Conservation (phyloP, 2,888 invertebrate genomes). For the Drosophila birchii region DNA sequence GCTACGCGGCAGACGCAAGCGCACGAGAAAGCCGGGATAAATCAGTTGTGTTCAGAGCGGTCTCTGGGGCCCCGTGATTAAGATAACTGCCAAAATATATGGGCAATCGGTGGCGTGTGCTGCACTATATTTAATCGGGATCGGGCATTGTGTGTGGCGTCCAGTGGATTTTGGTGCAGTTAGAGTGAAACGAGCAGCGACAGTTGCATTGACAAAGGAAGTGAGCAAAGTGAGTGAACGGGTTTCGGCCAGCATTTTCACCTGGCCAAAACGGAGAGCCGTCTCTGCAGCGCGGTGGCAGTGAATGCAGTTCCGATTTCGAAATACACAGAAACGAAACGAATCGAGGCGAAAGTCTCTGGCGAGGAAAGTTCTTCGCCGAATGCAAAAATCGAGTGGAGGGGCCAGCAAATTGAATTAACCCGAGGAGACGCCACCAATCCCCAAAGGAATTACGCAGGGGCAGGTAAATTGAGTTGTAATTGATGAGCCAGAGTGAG, state of each 20-base stretch:
- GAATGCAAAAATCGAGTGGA: slow-evolving; percentile 30
- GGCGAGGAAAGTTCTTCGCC: slow-evolving; percentile 43
- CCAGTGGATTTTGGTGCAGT: slow-evolving; percentile 24
- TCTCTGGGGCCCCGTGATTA: slow-evolving; percentile 40
- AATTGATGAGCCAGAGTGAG: slow-evolving; percentile 30
- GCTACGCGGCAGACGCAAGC: slow-evolving; percentile 64
- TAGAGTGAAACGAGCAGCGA: slow-evolving; percentile 53
- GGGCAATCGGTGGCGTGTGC: slow-evolving; percentile 46
- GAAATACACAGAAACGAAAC: slow-evolving; percentile 44
- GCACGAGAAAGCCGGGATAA: slow-evolving; percentile 28
- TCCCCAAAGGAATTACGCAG: slow-evolving; percentile 21
- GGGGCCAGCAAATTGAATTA: slow-evolving; percentile 3
- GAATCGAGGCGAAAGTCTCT: slow-evolving; percentile 60
- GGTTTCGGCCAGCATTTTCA: slow-evolving; percentile 69
- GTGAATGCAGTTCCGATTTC: slow-evolving; percentile 65
- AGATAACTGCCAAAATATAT: slow-evolving; percentile 48
- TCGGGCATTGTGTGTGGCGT: slow-evolving; percentile 27
- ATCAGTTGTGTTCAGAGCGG: slow-evolving; percentile 8
- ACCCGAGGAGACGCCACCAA: background rate
- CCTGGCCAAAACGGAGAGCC: slow-evolving; percentile 45
- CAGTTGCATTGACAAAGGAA: slow-evolving; percentile 68
- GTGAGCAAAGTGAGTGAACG: slow-evolving; percentile 61
- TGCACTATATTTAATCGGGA: slow-evolving; percentile 24
- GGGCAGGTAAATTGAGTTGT: slow-evolving; percentile 50
- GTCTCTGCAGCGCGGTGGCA: slow-evolving; percentile 20